phyloP scores from a whole-genome alignment of 2,797 vertebrate genomes.

The Oryzias dopingdopingensis region DNA sequence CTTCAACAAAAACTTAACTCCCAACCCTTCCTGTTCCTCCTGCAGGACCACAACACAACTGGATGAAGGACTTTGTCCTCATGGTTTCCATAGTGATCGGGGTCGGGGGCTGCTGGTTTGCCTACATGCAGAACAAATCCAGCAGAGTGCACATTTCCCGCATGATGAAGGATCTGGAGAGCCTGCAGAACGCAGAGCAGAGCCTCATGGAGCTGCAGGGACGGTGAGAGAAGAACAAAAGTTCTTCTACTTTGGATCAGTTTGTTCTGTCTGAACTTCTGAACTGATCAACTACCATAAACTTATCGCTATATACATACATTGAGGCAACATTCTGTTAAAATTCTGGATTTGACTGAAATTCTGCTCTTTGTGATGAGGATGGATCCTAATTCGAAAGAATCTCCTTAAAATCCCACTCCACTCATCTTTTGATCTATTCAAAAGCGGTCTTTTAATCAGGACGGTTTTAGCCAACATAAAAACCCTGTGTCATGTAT shows the following conservation, averaged over 20 bases:
- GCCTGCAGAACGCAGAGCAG: constrained; percentile 91
- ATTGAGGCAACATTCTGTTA: too few species aligned
- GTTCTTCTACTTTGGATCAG: background rate
- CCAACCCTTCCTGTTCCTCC: background rate
- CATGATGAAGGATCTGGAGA: constrained; percentile 99
- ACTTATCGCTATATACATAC: too few species aligned
- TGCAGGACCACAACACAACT: constrained; percentile 88
- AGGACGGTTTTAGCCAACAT: too few species aligned
- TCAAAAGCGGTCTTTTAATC: too few species aligned
- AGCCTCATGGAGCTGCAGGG: constrained; percentile 92
- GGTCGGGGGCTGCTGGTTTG: constrained; percentile 98
- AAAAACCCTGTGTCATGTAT: too few species aligned
- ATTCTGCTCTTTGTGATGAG: too few species aligned
- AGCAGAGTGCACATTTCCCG: constrained; percentile 94
- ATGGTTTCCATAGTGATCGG: constrained; percentile 96
- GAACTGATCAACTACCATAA: background rate
- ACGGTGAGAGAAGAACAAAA: constrained; percentile 74
- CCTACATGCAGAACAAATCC: constrained; percentile 94
- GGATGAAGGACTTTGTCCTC: constrained; percentile 96
- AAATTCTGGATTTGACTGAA: too few species aligned
- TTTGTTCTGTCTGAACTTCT: background rate
- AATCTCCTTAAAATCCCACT: too few species aligned
- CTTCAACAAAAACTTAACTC: background rate
- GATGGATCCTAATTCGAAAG: too few species aligned
- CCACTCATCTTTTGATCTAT: too few species aligned